A percentile compares a stretch with the other conserved stretches of the same genome.
These are phyloP conservation scores for Lophotis ruficrista DNA, from an alignment of 2,113 vertebrate species.

Conservation along the genomic window DNA sequence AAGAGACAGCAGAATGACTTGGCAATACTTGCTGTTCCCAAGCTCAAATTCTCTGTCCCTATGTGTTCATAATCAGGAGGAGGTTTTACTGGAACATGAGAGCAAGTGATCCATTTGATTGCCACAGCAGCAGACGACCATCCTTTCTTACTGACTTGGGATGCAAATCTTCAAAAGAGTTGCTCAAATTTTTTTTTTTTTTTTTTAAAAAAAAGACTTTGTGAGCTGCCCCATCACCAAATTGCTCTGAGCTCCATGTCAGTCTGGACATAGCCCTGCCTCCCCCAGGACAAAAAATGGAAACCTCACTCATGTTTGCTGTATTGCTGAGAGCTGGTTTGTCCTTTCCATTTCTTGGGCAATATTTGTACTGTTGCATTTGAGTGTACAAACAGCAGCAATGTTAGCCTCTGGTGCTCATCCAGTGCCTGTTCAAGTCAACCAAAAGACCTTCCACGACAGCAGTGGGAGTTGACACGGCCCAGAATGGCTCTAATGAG, in stretches of 20 bases:
- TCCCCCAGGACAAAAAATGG: not conserved
- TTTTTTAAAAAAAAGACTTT: not conserved
- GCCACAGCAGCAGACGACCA: not conserved
- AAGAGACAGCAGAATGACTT: not conserved
- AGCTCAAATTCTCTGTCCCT: not conserved
- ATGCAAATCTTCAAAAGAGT: not conserved
- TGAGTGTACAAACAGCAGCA: not conserved
- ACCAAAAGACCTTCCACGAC: not conserved
- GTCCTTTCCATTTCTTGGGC: not conserved
- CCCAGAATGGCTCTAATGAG: not conserved
- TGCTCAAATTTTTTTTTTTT: not conserved
- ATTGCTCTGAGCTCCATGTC: accelerated
- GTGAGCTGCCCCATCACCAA: not conserved
- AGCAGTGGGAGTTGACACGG: not conserved
- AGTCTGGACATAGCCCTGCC: not conserved
- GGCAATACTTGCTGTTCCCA: not conserved
- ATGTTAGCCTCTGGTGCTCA: not conserved
- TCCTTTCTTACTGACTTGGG: not conserved
- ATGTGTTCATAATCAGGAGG: not conserved
- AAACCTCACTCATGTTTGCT: not conserved
- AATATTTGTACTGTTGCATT: not conserved
- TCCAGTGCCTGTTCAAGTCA: not conserved
- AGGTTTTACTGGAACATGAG: not conserved
- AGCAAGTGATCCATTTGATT: not conserved
- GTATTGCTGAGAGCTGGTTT: not conserved